Percentiles rank a stretch among this genome's conserved stretches.
Evolutionary conservation across 2,888 invertebrate genomes (phyloP).

Genomic region (Anarsia innoxiella): DNA sequence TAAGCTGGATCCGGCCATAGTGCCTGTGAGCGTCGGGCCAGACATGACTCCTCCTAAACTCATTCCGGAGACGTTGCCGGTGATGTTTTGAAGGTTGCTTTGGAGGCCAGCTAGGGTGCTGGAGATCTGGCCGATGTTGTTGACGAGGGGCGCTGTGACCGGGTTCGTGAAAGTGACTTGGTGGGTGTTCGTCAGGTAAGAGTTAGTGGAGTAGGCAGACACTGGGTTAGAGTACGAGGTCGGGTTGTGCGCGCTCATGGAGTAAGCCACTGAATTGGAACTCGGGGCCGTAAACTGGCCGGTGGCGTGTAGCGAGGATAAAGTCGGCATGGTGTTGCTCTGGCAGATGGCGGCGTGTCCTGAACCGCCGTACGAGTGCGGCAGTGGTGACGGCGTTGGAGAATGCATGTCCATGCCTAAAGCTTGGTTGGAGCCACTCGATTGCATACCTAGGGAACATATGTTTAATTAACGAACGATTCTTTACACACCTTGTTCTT

Average conservation of each 20-base stretch:
- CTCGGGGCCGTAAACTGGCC: slow-evolving; percentile 63
- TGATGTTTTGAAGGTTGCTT: slow-evolving; percentile 62
- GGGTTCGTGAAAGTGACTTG: slow-evolving; percentile 72
- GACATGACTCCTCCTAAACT: slow-evolving; percentile 58
- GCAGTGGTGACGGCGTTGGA: slow-evolving; percentile 75
- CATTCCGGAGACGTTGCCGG: slow-evolving; percentile 60
- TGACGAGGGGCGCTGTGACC: slow-evolving; percentile 64
- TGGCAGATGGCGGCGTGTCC: slow-evolving; percentile 65
- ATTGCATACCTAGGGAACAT: slow-evolving; percentile 66
- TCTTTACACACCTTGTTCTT: neutral
- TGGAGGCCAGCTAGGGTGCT: slow-evolving; percentile 67
- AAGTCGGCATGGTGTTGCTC: slow-evolving; percentile 79
- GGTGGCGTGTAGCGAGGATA: slow-evolving; percentile 67
- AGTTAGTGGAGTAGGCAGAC: slow-evolving; percentile 61
- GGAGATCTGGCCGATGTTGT: slow-evolving; percentile 68
- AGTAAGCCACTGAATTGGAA: slow-evolving; percentile 67
- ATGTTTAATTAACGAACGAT: neutral
- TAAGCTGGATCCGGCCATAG: slow-evolving; percentile 63
- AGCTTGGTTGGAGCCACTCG: slow-evolving; percentile 82
- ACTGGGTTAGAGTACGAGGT: slow-evolving; percentile 71
- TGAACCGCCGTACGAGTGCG: slow-evolving; percentile 70
- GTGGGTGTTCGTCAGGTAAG: slow-evolving; percentile 64
- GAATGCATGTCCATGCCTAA: slow-evolving; percentile 77
- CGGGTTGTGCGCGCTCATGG: slow-evolving; percentile 69
- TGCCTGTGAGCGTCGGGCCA: slow-evolving; percentile 64